A percentile compares a stretch with the other conserved stretches of the same genome.
Conservation (phyloP, 2,113 vertebrate genomes). For the Pycnonotus jocosus region DNA sequence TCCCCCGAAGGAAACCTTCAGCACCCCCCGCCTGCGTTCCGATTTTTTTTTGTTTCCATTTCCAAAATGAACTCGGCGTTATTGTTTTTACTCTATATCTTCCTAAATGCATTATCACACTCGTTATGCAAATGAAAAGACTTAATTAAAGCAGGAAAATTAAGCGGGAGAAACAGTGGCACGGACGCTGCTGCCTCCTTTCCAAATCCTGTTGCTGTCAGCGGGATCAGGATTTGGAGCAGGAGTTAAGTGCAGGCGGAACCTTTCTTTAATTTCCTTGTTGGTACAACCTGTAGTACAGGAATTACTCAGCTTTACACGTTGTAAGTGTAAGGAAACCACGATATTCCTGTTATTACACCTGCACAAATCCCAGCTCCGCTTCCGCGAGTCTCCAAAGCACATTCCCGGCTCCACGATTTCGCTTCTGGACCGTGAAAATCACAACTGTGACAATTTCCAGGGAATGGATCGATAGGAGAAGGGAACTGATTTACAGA, state of each 20-base stretch:
- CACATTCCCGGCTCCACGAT: fast-evolving
- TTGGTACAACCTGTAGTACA: not conserved
- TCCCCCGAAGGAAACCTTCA: not conserved
- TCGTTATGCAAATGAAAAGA: conserved; percentile 54
- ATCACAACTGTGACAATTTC: not conserved
- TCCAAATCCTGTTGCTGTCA: not conserved
- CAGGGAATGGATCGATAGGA: not conserved
- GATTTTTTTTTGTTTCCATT: conserved; percentile 14
- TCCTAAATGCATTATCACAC: conserved; percentile 20
- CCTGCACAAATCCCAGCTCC: not conserved
- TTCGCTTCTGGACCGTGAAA: not conserved
- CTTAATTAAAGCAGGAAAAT: conserved; percentile 61
- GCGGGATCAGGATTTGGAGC: not conserved
- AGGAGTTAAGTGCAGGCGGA: not conserved
- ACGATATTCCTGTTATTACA: not conserved
- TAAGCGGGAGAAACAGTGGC: conserved; percentile 13
- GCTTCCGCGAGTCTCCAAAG: not conserved
- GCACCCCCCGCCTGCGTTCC: not conserved
- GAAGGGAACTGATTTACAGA: not conserved
- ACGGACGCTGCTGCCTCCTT: not conserved
- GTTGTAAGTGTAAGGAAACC: not conserved
- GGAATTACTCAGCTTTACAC: not conserved
- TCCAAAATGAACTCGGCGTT: not conserved
- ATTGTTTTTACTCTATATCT: conserved; percentile 35
- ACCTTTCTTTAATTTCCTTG: not conserved